Percentiles rank a stretch among this genome's conserved stretches.
phyloP scores from a whole-genome alignment of 2,888 invertebrate genomes.

The Ectemnius continuus region DNA sequence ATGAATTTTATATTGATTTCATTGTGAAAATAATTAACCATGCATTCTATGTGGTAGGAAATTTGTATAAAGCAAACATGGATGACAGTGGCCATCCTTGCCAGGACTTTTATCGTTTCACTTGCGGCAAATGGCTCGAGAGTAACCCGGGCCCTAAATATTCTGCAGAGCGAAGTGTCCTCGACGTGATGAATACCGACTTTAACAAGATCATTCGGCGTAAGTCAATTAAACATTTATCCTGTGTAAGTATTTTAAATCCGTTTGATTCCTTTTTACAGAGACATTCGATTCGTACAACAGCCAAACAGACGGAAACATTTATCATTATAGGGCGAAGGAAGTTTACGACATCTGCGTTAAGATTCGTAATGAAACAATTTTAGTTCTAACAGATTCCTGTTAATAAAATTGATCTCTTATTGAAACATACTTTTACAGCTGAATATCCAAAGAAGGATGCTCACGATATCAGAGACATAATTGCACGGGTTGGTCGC shows the following conservation, averaged over 20 bases:
- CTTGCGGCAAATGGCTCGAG: not conserved
- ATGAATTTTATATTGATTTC: too few relatives aligned
- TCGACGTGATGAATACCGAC: not conserved
- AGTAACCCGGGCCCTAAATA: not conserved
- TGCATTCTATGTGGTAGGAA: too few relatives aligned
- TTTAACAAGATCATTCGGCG: not conserved
- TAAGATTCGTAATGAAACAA: not conserved
- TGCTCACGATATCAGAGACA: not conserved
- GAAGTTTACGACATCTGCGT: not conserved
- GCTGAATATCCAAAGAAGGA: not conserved
- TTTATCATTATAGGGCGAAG: not conserved
- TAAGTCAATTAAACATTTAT: not conserved
- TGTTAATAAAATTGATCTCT: too few relatives aligned
- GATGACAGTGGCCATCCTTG: not conserved
- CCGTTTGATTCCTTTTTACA: not conserved
- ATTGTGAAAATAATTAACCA: too few relatives aligned
- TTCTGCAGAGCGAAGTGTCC: not conserved
- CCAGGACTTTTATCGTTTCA: constrained; percentile 1
- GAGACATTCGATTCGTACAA: not conserved
- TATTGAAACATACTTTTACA: not conserved
- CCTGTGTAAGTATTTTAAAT: too few relatives aligned
- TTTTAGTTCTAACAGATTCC: too few relatives aligned
- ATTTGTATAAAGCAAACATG: not conserved
- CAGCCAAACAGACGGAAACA: not conserved
- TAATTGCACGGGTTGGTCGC: not conserved